Percentiles rank a stretch among this genome's conserved stretches.
These are phyloP conservation scores for Theonella swinhoei DNA, from an alignment of 37 sponge, comb jelly and placozoan genomes.

Conservation along the genomic window DNA sequence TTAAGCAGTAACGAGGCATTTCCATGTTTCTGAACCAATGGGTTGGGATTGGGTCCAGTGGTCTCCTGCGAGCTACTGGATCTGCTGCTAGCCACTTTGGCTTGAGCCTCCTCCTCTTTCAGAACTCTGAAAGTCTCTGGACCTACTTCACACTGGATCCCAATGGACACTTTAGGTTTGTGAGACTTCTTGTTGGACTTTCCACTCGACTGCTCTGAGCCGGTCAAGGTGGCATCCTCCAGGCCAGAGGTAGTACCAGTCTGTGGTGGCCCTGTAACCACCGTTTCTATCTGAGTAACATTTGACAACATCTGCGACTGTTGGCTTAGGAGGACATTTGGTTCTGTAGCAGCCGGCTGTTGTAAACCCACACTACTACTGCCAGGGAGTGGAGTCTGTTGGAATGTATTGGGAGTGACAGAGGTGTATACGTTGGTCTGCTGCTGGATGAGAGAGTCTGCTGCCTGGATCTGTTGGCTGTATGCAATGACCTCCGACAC, in stretches of 20 bases:
- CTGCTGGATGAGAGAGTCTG: too few species aligned
- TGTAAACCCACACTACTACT: too few species aligned
- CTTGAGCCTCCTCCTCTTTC: constrained; percentile 32
- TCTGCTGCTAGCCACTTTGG: not conserved
- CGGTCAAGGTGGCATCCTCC: too few species aligned
- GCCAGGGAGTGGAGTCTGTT: not conserved
- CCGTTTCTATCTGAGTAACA: not conserved
- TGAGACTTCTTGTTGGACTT: not conserved
- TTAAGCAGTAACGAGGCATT: not conserved
- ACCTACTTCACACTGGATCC: constrained; percentile 70
- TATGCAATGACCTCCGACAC: not conserved
- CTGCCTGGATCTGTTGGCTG: not conserved
- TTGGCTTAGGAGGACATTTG: not conserved
- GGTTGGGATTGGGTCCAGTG: not conserved
- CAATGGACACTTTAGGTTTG: constrained; percentile 13
- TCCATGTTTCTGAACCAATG: not conserved
- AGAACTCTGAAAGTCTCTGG: constrained; percentile 59
- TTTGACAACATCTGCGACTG: too few species aligned
- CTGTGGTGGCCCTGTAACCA: too few species aligned
- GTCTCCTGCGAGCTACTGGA: not conserved
- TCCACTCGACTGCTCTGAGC: too few species aligned
- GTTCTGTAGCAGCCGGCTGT: too few species aligned
- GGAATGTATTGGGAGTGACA: not conserved
- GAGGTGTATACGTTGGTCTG: not conserved
- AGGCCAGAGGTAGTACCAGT: too few species aligned